Base-by-base conservation (phyloP, 2,113 vertebrate genomes). In the Serinus canaria region DNA sequence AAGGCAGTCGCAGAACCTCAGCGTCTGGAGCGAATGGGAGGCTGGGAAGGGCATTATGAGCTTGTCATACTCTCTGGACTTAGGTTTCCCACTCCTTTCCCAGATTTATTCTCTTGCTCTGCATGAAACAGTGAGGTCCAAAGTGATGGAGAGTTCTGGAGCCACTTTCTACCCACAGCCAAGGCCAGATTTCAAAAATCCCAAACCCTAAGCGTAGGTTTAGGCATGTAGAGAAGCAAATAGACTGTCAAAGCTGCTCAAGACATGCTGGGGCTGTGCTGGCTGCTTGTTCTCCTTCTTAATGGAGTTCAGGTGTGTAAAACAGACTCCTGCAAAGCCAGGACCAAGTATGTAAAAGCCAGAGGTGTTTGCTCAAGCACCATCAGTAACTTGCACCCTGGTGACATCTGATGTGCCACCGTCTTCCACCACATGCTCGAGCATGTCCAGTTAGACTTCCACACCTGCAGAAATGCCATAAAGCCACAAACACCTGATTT, bases 141-240 rank as follows among this genome's bases (percentile, higher is more conserved):
- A 89, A 90, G 72, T 7, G 7, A 50, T 2, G 1, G 68, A 76
- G 75, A 63, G 50, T 66, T 93, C 77, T 83, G 60, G 74, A 94
- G 84, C 4, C 0, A 41, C 78, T 95, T 2, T 2, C 49, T 73
- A 84, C 21, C 83, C 69, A 59, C 80, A 72, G 59, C 53, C 88
- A 93, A 78, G 53, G 53, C 76, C 60, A 78, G 73, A 75, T 81
- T 83, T 70, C 81, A 89, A 79, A 90, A 87, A 41, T 78, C 53
- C 47, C 60, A n/a, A 85, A 16, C 49, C 52, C n/a, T 31, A 24
- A 84, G 50, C 2, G 7, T 37, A 15, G 46, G 80, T 77, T 85
- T 67, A 83, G 50, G 59, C 80, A 72, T 20, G 52, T 33, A 56
- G 78, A 77, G 89, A 94, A 96, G 76, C 83, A 93, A 94, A 93